Percentiles rank a stretch among this genome's conserved stretches.
phyloP scores from a whole-genome alignment of 2,888 invertebrate species.

The Acleris laterana region DNA sequence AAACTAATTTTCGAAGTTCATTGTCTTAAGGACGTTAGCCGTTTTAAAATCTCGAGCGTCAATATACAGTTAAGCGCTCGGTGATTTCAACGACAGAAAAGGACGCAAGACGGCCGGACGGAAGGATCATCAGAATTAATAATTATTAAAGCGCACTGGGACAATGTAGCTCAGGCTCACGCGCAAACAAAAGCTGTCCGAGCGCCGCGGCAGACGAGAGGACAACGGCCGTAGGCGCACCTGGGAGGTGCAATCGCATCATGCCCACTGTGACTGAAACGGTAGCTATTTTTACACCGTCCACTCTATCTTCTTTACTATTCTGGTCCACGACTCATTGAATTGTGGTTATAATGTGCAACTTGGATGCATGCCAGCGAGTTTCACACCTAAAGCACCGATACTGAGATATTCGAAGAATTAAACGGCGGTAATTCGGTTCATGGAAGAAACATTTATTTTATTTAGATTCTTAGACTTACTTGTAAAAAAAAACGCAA shows the following conservation, averaged over 20 bases:
- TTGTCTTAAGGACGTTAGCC: constrained; percentile 33
- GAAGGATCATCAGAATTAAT: constrained; percentile 14
- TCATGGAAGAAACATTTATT: constrained; percentile 59
- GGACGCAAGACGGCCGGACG: constrained; percentile 21
- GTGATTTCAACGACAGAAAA: constrained; percentile 23
- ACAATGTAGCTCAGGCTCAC: constrained; percentile 7
- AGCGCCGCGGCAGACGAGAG: constrained; percentile 51
- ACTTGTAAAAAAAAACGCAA: constrained; percentile 54
- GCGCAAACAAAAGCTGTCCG: constrained; percentile 19
- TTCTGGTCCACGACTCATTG: constrained; percentile 84
- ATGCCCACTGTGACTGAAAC: constrained; percentile 76
- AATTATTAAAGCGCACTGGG: constrained; percentile 9
- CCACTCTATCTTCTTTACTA: constrained; percentile 84
- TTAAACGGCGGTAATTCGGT: constrained; percentile 65
- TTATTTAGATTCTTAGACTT: constrained; percentile 48
- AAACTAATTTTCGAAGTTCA: constrained; percentile 30
- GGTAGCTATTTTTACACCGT: constrained; percentile 79
- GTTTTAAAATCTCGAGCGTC: constrained; percentile 22
- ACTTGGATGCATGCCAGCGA: constrained; percentile 80
- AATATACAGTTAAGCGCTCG: constrained; percentile 34
- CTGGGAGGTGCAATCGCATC: constrained; percentile 78
- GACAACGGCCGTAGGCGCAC: constrained; percentile 73
- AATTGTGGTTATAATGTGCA: constrained; percentile 85
- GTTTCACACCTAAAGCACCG: constrained; percentile 73
- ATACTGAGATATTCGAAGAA: constrained; percentile 79